Percentiles rank a stretch among this genome's conserved stretches.
These are phyloP conservation scores for Anastrepha obliqua DNA, from an alignment of 1,140 invertebrate species.

Conservation along the genomic window DNA sequence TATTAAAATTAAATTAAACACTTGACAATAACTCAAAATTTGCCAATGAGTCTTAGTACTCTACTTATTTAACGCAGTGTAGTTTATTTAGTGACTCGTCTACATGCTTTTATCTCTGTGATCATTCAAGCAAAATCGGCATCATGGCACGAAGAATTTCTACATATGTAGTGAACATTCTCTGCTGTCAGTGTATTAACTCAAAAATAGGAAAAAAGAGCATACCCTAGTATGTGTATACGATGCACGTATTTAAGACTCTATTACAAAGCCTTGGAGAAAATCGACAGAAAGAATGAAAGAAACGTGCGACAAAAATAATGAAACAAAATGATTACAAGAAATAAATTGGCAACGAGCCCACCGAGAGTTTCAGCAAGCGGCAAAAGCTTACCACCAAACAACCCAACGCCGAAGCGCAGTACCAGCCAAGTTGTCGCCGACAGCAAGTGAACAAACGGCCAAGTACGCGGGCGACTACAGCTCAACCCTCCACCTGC, in stretches of 20 bases:
- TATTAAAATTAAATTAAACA: too few species aligned
- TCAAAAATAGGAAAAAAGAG: too few species aligned
- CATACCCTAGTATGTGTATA: neutral
- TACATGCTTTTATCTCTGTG: too few species aligned
- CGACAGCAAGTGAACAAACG: neutral
- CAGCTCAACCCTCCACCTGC: neutral
- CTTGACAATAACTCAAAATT: too few species aligned
- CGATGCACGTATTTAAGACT: neutral
- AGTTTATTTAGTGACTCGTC: too few species aligned
- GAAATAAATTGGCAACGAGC: constrained; percentile 21
- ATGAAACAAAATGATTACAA: constrained; percentile 8
- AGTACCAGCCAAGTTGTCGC: neutral
- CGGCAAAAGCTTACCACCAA: too few species aligned
- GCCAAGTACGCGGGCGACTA: neutral
- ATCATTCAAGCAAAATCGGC: too few species aligned
- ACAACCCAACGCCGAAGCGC: neutral
- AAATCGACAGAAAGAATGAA: neutral
- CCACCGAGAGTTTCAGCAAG: neutral
- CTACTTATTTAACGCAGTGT: too few species aligned
- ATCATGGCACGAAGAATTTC: too few species aligned
- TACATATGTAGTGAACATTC: too few species aligned
- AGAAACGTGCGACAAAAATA: constrained; percentile 35
- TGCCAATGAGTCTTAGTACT: too few species aligned
- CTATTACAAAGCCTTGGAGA: neutral
- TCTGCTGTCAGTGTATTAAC: too few species aligned